Conservation (phyloP, 2,797 vertebrate species). For the Falco columbarius region DNA sequence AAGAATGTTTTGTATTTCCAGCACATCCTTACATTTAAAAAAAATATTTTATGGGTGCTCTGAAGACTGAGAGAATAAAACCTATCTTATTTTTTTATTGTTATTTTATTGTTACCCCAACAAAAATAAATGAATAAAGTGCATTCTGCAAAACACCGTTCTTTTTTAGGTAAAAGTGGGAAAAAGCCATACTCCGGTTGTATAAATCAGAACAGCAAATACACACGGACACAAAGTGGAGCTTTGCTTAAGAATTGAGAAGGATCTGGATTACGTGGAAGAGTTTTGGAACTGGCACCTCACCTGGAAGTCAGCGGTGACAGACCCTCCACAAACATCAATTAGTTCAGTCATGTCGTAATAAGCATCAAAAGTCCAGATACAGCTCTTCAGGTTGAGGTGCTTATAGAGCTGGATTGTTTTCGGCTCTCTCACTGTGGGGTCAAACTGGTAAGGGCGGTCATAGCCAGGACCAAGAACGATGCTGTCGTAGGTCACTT, state of each 20-base stretch:
- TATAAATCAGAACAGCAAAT: background rate
- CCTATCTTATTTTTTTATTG: no score
- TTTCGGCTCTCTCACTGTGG: conserved; percentile 85
- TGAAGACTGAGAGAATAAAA: background rate
- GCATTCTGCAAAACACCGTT: background rate
- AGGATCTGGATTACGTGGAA: accelerated
- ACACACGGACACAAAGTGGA: accelerated
- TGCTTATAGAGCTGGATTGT: conserved; percentile 95
- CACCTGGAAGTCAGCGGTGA: conserved; percentile 98
- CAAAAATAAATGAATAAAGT: background rate
- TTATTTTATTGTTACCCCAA: no score
- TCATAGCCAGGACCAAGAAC: conserved; percentile 91
- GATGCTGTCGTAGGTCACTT: conserved; percentile 84
- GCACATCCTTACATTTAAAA: background rate
- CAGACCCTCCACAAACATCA: conserved; percentile 93
- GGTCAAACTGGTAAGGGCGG: conserved; percentile 93
- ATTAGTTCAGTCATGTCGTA: conserved; percentile 99
- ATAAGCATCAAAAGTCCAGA: conserved; percentile 97
- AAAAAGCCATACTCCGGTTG: background rate
- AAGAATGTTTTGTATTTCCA: background rate
- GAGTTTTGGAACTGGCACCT: background rate
- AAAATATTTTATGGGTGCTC: background rate
- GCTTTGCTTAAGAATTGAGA: background rate
- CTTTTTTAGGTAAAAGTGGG: background rate
- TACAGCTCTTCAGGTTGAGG: conserved; percentile 98